These are phyloP conservation scores for Sphyrna mokarran DNA, from an alignment of 2,113 vertebrate genomes.

Conservation along the genomic window DNA sequence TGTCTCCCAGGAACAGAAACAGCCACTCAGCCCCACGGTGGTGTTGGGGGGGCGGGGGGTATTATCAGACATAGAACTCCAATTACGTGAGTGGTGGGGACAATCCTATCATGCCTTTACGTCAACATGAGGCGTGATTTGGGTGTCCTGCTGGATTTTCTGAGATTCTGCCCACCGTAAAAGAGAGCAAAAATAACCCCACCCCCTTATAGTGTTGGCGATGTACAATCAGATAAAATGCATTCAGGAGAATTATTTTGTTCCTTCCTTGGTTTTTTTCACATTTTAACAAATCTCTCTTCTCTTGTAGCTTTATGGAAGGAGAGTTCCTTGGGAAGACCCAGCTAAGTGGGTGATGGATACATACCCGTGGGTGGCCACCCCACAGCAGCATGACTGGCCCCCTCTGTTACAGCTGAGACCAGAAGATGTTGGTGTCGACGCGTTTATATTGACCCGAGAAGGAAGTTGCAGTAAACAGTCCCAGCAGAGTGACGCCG, in stretches of 20 bases:
- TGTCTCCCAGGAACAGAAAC: no score
- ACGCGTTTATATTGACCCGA: conserved; percentile 75
- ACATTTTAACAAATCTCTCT: background rate
- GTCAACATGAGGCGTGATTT: no score
- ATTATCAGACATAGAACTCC: no score
- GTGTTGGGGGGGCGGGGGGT: no score
- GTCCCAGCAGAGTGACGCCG: conserved; percentile 71
- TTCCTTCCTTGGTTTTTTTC: background rate
- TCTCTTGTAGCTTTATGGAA: conserved; percentile 74
- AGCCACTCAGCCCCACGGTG: no score
- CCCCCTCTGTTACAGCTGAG: conserved; percentile 86
- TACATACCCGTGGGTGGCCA: conserved; percentile 83
- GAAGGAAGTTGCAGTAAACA: conserved; percentile 79
- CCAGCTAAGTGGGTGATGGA: conserved; percentile 94
- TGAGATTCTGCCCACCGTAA: no score
- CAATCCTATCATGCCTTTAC: no score
- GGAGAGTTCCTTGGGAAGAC: conserved; percentile 87
- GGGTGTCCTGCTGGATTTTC: no score
- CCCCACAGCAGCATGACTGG: conserved; percentile 80
- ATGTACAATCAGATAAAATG: background rate
- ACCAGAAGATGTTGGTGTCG: conserved; percentile 92
- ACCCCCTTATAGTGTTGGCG: background rate
- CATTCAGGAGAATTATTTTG: background rate
- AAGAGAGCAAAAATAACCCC: no score
- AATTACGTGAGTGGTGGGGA: no score